Conservation (phyloP, 2,113 vertebrate genomes). For the Phrynocephalus versicolor region DNA sequence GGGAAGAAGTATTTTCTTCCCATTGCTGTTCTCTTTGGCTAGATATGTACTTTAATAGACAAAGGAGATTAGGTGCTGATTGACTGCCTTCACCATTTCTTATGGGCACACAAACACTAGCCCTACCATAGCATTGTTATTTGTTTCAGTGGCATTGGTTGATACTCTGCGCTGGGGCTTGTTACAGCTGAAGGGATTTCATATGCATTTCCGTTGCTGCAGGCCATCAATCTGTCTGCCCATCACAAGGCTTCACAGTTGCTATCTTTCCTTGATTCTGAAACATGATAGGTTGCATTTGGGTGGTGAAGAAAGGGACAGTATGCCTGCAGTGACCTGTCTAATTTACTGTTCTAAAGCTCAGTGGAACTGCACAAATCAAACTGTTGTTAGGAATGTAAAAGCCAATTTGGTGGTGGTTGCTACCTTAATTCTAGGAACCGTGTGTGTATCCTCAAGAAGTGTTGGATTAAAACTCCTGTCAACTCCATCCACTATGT, state of each 20-base stretch:
- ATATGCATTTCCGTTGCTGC: not conserved
- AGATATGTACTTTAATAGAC: not conserved
- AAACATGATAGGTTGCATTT: not conserved
- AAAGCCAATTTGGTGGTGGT: not conserved
- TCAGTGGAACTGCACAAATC: slow-evolving; percentile 71
- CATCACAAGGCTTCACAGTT: not conserved
- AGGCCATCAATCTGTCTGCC: not conserved
- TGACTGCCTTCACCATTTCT: not conserved
- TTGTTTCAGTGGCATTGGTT: not conserved
- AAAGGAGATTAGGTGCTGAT: not conserved
- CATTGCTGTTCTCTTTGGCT: not conserved
- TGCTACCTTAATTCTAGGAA: not conserved
- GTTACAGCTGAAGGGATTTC: too few relatives aligned
- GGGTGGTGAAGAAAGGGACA: not conserved
- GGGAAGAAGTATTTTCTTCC: not conserved
- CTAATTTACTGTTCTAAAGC: slow-evolving; percentile 70
- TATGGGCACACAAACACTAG: not conserved
- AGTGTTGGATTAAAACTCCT: not conserved
- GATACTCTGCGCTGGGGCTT: not conserved
- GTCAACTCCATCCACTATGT: too few relatives aligned
- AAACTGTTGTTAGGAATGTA: slow-evolving; percentile 18
- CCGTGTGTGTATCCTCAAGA: not conserved
- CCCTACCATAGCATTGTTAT: not conserved
- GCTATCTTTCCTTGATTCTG: not conserved
- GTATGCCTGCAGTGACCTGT: slow-evolving; percentile 64